These are phyloP conservation scores for Sinonovacula constricta DNA, from an alignment of 1,140 invertebrate genomes.

Conservation along the genomic window DNA sequence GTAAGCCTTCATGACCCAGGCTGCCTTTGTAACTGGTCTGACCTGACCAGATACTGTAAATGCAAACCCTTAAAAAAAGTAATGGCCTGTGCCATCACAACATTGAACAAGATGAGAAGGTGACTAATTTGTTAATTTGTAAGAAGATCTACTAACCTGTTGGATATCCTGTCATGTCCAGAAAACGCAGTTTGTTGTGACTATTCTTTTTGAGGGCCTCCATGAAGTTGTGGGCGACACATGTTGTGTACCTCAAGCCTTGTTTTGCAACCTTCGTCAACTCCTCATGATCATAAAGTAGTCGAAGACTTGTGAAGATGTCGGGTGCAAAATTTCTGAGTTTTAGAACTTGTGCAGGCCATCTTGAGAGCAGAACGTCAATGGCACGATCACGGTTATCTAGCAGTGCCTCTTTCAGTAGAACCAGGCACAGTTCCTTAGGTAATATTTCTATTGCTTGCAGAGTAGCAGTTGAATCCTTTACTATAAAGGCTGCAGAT, in stretches of 20 bases:
- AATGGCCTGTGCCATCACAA: too few relatives aligned
- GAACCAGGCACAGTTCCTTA: slow-evolving; percentile 30
- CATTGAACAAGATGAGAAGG: too few relatives aligned
- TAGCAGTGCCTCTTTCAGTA: slow-evolving; percentile 43
- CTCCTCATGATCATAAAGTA: slow-evolving; percentile 40
- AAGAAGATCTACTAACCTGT: slow-evolving; percentile 19
- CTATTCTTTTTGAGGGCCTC: slow-evolving; percentile 38
- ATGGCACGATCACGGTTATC: slow-evolving; percentile 28
- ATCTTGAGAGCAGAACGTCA: slow-evolving; percentile 42
- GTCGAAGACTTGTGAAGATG: slow-evolving; percentile 15
- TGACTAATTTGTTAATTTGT: not conserved
- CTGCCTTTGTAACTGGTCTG: too few relatives aligned
- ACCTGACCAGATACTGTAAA: too few relatives aligned
- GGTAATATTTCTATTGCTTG: slow-evolving; percentile 25
- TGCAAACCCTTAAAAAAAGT: too few relatives aligned
- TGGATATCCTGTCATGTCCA: slow-evolving; percentile 44
- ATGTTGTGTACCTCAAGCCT: slow-evolving; percentile 45
- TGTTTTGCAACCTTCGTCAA: slow-evolving; percentile 32
- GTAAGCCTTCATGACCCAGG: too few relatives aligned
- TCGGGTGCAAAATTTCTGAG: slow-evolving; percentile 43
- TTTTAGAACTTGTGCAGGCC: slow-evolving; percentile 23
- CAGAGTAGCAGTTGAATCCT: slow-evolving; percentile 32
- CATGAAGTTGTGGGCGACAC: slow-evolving; percentile 40
- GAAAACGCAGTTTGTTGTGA: slow-evolving; percentile 26
- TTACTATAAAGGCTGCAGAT: slow-evolving; percentile 24